Conservation (phyloP, 2,888 invertebrate species). For the Tanytarsus gracilentus region DNA sequence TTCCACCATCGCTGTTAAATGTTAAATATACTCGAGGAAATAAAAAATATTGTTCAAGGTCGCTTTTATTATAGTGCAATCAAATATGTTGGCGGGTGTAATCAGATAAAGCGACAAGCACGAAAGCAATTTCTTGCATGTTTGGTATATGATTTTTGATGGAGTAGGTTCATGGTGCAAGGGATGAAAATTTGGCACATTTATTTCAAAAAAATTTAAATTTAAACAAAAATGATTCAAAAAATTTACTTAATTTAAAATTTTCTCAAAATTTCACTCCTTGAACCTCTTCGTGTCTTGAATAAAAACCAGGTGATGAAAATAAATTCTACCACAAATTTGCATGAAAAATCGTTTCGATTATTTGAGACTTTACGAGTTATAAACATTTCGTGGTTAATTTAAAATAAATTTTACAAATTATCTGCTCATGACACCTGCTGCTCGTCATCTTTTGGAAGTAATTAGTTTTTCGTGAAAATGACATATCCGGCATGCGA, state of each 20-base stretch:
- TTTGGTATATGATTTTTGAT: no score
- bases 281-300: neutral
- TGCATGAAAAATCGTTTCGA: conserved; percentile 7
- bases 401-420: no score
- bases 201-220: no score
- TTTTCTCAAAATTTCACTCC: neutral
- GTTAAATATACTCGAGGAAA: neutral
- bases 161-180: no score
- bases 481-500: conserved; percentile 8
- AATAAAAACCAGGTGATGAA: conserved; percentile 6
- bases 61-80: conserved; percentile 14
- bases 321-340: neutral
- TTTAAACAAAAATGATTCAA: no score
- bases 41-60: conserved; percentile 3
- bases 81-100: neutral
- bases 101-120: conserved; percentile 13
- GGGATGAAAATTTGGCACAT: no score
- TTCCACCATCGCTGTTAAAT: neutral
- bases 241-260: no score
- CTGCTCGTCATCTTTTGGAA: no score
- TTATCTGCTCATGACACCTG: no score
- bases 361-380: conserved; percentile 2
- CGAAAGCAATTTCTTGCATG: neutral
- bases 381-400: neutral
- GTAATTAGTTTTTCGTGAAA: neutral